These are phyloP conservation scores for Istiophorus platypterus DNA, from an alignment of 2,113 vertebrate genomes.

Conservation along the genomic window DNA sequence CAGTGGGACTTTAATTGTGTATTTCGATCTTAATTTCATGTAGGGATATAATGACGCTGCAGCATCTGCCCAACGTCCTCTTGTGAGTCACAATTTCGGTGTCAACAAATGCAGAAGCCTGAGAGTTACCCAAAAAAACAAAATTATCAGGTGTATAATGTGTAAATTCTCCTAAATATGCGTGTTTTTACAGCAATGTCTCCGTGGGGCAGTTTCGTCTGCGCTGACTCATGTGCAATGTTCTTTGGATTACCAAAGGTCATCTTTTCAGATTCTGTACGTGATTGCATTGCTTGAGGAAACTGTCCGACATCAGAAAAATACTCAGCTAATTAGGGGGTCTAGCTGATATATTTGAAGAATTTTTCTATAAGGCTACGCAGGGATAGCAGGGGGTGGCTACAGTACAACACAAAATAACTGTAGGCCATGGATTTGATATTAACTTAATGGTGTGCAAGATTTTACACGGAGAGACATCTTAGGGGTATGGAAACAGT, in stretches of 20 bases:
- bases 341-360: constrained; percentile 35
- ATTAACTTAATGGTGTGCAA: constrained; percentile 45
- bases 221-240: constrained; percentile 35
- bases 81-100: not conserved
- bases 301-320: constrained; percentile 38
- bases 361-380: constrained; percentile 20
- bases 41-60: not conserved
- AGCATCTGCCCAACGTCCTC: not conserved
- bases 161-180: constrained; percentile 24
- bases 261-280: constrained; percentile 16
- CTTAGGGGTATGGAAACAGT: constrained; percentile 51
- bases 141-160: constrained; percentile 2
- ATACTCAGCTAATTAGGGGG: constrained; percentile 49
- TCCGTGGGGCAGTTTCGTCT: constrained; percentile 36
- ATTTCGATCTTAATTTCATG: constrained; percentile 21
- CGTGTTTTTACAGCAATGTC: not conserved
- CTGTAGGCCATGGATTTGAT: constrained; percentile 53
- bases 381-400: constrained; percentile 9
- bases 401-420: constrained; percentile 57
- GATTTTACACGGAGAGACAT: constrained; percentile 50
- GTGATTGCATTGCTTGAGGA: constrained; percentile 44
- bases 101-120: constrained; percentile 5
- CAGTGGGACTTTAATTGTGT: constrained; percentile 26
- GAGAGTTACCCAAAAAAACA: constrained; percentile 19
- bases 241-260: constrained; percentile 45